Base-by-base conservation (phyloP, 2,888 invertebrate species). In the Bellardia pandia region DNA sequence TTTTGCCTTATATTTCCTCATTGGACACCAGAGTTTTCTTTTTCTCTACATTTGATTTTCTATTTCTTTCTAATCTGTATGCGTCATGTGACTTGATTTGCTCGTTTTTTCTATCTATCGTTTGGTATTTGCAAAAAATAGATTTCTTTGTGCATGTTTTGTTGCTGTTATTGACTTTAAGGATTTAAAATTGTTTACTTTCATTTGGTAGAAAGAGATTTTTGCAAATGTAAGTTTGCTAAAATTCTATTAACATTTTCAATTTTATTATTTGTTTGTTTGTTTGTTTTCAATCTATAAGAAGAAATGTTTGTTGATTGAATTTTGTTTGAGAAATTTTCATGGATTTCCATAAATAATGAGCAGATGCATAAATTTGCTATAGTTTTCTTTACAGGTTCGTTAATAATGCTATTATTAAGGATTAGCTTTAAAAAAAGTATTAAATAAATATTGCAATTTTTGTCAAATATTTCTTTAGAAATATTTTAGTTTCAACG, bases 281-380 rank as follows among this genome's bases (percentile, higher is more conserved):
- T 66, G 9, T 58, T 86, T 66, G 9, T 58, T 58, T 58, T 80
- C 64, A 80, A 56, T 60, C 76, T 87, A 89, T 77, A 88, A 68
- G 72, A 88, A 74, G 88, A 68, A 42, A 89, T 88, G 89, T 85
- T 33, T 37, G 81, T 85, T 89, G 88, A 90, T 90, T 88, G 89
- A 88, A 89, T 88, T 88, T 76, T 64, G 56, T 80, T 88, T 72
- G 71, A 23, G 74, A 77, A 69, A 78, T 68, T 42, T 90, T 90
- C 90, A 89, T 90, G 89, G 88, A 91, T 92, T 92, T 90, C 91
- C 91, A 91, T 92, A 90, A 88, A 90, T 91, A 91, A 92, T 91
- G 89, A 88, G 68, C 78, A 80, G 72, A 71, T 85, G 66, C 56
- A 56, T n/a, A 56, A 42, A 45, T 80, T 51, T 51, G 33, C 7